These are phyloP conservation scores for Pangasius sanitwongsei DNA, from an alignment of 2,797 vertebrate species.

Conservation along the genomic window DNA sequence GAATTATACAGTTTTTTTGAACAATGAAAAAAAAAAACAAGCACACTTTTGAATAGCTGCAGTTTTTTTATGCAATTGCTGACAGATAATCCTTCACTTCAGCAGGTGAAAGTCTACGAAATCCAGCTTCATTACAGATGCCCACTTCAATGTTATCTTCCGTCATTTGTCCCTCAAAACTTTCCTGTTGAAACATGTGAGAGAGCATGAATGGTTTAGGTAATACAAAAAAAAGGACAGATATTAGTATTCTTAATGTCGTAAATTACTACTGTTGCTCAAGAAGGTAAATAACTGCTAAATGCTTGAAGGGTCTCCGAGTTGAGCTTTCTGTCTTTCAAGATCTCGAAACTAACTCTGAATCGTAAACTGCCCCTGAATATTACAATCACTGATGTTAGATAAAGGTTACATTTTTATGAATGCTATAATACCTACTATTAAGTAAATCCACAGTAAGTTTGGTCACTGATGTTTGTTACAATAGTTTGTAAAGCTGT, in stretches of 20 bases:
- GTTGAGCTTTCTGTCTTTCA: background rate
- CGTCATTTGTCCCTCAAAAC: constrained; percentile 99
- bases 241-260: background rate
- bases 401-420: background rate
- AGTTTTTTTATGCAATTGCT: constrained; percentile 84
- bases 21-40: constrained; percentile 20
- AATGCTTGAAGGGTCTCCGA: background rate
- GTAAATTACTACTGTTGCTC: background rate
- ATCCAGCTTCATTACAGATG: constrained; percentile 97
- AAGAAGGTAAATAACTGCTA: background rate
- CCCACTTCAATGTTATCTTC: constrained; percentile 99
- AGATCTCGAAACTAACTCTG: background rate
- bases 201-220: background rate
- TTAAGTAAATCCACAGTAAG: background rate
- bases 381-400: background rate
- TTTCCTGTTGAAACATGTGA: constrained; percentile 80
- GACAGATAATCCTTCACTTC: constrained; percentile 99
- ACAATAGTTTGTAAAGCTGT: background rate
- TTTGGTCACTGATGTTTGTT: background rate
- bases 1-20: background rate
- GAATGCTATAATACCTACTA: background rate
- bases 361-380: too few relatives aligned
- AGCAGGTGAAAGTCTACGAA: constrained; percentile 93
- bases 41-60: background rate
- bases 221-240: background rate